These are phyloP conservation scores for Melipona bicolor DNA, from an alignment of 2,888 invertebrate species.

Conservation along the genomic window DNA sequence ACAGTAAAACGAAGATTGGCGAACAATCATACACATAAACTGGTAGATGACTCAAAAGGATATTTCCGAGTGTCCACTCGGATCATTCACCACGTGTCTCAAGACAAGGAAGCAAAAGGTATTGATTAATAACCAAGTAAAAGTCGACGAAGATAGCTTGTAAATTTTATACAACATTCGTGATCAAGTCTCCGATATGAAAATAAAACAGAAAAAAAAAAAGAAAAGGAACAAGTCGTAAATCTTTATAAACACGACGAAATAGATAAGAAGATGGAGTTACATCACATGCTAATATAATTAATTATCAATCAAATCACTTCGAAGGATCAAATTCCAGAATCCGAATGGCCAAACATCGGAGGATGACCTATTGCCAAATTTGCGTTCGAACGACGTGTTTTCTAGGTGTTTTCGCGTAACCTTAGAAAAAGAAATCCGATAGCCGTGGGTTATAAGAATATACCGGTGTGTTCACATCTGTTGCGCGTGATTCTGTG, in stretches of 20 bases:
- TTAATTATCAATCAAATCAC: slow-evolving; percentile 17
- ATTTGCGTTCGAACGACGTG: slow-evolving; percentile 29
- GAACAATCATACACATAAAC: slow-evolving; percentile 52
- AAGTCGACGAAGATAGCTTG: neutral
- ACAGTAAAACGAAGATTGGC: slow-evolving; percentile 47
- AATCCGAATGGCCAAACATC: neutral
- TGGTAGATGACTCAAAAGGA: slow-evolving; percentile 65
- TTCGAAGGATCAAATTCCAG: neutral
- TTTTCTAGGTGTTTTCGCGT: slow-evolving; percentile 35
- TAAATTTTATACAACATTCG: neutral
- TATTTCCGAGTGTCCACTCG: slow-evolving; percentile 18
- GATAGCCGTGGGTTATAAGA: slow-evolving; percentile 21
- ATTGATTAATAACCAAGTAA: slow-evolving; percentile 10
- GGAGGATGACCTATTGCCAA: slow-evolving; percentile 43
- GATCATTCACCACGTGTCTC: neutral
- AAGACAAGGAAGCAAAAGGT: neutral
- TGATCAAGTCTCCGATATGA: neutral
- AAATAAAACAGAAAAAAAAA: neutral
- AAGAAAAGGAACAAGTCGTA: neutral
- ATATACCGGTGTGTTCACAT: neutral
- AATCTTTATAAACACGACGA: neutral
- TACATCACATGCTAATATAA: neutral
- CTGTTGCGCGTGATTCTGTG: slow-evolving; percentile 9
- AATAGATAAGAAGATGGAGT: neutral
- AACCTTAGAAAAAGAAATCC: slow-evolving; percentile 20